phyloP scores from a whole-genome alignment of 1,140 invertebrate genomes.

The Sycophaga agraensis region DNA sequence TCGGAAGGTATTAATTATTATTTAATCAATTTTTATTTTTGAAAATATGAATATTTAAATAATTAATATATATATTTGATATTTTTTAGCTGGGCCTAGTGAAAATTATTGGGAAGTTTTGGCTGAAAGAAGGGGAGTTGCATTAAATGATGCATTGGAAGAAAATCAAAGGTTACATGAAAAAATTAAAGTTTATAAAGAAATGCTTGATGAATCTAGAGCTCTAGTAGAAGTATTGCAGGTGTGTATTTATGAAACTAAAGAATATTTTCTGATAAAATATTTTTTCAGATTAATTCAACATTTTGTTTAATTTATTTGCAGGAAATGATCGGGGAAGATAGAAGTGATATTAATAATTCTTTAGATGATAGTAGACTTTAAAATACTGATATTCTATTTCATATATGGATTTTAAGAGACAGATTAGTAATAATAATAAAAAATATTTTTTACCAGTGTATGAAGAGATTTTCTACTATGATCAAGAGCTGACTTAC shows the following conservation, averaged over 20 bases:
- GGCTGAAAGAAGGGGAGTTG: conserved; percentile 66
- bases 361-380: conserved; percentile 49
- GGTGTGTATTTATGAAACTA: conserved; percentile 48
- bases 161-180: conserved; percentile 68
- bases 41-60: conserved; percentile 1
- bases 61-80: conserved; percentile 17
- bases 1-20: conserved; percentile 50
- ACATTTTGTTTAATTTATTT: conserved; percentile 27
- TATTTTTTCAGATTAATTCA: conserved; percentile 1
- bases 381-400: conserved; percentile 27
- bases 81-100: conserved; percentile 58
- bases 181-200: conserved; percentile 65
- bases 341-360: conserved; percentile 49
- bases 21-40: neutral
- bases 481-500: conserved; percentile 18
- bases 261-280: neutral
- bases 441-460: neutral
- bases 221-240: conserved; percentile 68
- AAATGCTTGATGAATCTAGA: conserved; percentile 69
- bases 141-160: conserved; percentile 65
- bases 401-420: conserved; percentile 3
- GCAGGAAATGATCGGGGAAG: conserved; percentile 54
- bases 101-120: conserved; percentile 70
- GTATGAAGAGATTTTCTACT: neutral
- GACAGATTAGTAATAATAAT: too few relatives aligned